Evolutionary conservation across 2,888 invertebrate genomes (phyloP).

Genomic region (Operophtera brumata): DNA sequence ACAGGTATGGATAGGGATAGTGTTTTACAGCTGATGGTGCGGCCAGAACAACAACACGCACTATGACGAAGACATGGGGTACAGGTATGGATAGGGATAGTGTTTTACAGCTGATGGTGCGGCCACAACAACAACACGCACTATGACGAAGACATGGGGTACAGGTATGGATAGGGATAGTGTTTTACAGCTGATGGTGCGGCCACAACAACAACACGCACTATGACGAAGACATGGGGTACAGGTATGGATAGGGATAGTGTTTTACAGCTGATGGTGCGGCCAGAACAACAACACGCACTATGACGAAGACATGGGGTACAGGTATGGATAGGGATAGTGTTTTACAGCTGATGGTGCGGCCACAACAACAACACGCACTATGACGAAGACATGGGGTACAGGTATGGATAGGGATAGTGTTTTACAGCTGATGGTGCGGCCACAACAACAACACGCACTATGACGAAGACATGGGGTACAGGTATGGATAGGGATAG

Average conservation of each 20-base stretch:
- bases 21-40: slow-evolving; percentile 17
- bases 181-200: slow-evolving; percentile 17
- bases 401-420: slow-evolving; percentile 74
- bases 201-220: slow-evolving; percentile 70
- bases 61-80: slow-evolving; percentile 95
- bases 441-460: slow-evolving; percentile 70
- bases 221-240: slow-evolving; percentile 95
- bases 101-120: slow-evolving; percentile 17
- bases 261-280: slow-evolving; percentile 17
- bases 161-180: slow-evolving; percentile 74
- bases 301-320: slow-evolving; percentile 95
- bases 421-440: slow-evolving; percentile 17
- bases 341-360: slow-evolving; percentile 17
- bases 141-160: slow-evolving; percentile 95
- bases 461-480: slow-evolving; percentile 95
- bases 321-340: slow-evolving; percentile 74
- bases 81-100: slow-evolving; percentile 74
- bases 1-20: slow-evolving; percentile 74
- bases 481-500: slow-evolving; percentile 74
- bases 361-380: slow-evolving; percentile 70
- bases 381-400: slow-evolving; percentile 95
- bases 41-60: slow-evolving; percentile 70
- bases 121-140: slow-evolving; percentile 70
- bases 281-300: slow-evolving; percentile 70
- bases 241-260: slow-evolving; percentile 74